Evolutionary conservation across 2,113 vertebrate species (phyloP).

Genomic region (Oostethus manadensis): DNA sequence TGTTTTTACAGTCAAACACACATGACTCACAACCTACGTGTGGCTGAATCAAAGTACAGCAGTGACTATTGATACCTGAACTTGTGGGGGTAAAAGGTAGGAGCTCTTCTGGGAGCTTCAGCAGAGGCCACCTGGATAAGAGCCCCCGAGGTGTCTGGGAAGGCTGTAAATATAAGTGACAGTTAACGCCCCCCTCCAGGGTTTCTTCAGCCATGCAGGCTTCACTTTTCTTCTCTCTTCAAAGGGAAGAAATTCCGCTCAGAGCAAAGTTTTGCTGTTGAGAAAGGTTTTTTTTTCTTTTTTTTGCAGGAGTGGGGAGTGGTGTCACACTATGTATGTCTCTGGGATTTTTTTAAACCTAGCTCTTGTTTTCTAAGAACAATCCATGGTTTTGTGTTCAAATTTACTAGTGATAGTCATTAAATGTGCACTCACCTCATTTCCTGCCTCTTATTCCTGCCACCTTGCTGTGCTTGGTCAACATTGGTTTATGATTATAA

Average conservation of each 20-base stretch:
- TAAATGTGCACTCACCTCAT: background rate
- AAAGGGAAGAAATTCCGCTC: conserved; percentile 58
- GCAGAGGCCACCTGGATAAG: conserved; percentile 72
- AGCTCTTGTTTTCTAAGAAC: background rate
- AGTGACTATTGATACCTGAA: conserved; percentile 64
- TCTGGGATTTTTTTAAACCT: background rate
- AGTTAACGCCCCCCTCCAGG: conserved; percentile 60
- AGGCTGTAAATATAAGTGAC: conserved; percentile 74
- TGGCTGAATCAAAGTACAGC: conserved; percentile 70
- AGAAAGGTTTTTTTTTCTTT: conserved; percentile 28
- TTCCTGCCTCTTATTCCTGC: conserved; percentile 15
- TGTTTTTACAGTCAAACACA: conserved; percentile 64
- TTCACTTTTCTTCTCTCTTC: conserved; percentile 56
- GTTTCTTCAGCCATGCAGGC: conserved; percentile 51
- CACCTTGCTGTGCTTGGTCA: background rate
- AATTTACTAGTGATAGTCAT: background rate
- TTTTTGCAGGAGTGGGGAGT: conserved; percentile 2
- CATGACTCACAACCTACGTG: conserved; percentile 66
- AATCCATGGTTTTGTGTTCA: background rate
- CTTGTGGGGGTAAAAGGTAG: conserved; percentile 48
- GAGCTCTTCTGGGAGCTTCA: conserved; percentile 62
- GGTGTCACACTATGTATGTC: conserved; percentile 15
- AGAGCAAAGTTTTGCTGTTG: conserved; percentile 51
- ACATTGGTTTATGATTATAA: conserved; percentile 10
- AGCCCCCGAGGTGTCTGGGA: conserved; percentile 62